Evolutionary conservation across 2,797 vertebrate genomes (phyloP), one percentile per base, ranked within the genome.

Genomic region (Tiaroga cobitis): DNA sequence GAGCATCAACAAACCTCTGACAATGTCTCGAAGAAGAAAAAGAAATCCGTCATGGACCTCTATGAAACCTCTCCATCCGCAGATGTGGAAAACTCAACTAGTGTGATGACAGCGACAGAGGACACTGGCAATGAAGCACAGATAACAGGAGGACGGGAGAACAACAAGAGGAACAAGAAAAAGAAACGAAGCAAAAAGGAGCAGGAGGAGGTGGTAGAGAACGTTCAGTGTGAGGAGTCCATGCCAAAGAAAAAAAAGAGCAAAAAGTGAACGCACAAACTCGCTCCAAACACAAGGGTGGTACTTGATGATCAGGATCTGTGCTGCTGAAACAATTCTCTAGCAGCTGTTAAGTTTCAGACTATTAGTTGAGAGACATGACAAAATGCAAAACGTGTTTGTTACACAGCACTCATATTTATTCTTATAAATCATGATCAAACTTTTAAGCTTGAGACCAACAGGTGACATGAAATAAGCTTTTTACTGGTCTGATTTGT

Each of bases 11-110:
- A 83, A 68, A 29, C 39, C 13, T 26, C 54, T 72, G 46, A 89
- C 11, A 9, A 9, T 16, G 32, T 76, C 56, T 56, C 19, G 19
- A 91, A 85, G 82, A 93, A 90, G 72, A 92, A 88, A 65, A 94
- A 90, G 54, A 89, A 91, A 63, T 88, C 86, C 5, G 86, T 86
- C 37, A 85, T 88, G 72, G 8, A 18, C 11, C 78, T 32, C 32
- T 24, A 75, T 4, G 21, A 59, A n/a, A 26, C 74, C 9, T 41
- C 74, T 19, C n/a, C 32, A 13, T 34, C 49, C 39, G 37, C 61
- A 76, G 21, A 81, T 79, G 32, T 43, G 29, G 41, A 69, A 3
- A 21, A 34, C 43, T 56, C 56, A 18, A 81, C 78, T 39, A 0
- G 15, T 46, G 68, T 18, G 15, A 82, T 67, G 41, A 16, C n/a